Evolutionary conservation across 2,113 vertebrate species (phyloP).

Genomic region (Seriola quinqueradiata): DNA sequence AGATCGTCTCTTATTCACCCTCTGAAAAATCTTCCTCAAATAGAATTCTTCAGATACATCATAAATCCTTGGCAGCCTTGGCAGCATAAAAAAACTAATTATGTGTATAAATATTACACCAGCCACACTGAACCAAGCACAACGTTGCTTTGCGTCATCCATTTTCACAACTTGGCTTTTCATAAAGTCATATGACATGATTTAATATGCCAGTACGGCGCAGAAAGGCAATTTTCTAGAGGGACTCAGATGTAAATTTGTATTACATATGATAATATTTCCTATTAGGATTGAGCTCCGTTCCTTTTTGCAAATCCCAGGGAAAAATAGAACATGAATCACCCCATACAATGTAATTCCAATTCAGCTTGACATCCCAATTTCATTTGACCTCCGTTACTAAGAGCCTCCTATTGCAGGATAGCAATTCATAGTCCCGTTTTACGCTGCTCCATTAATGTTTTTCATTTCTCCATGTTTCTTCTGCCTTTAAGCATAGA

Average conservation of each 20-base stretch:
- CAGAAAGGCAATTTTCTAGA: slow-evolving; percentile 55
- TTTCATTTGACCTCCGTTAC: slow-evolving; percentile 65
- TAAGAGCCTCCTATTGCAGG: slow-evolving; percentile 32
- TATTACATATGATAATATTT: slow-evolving; percentile 63
- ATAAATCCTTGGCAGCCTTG: slow-evolving; percentile 32
- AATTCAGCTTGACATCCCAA: slow-evolving; percentile 53
- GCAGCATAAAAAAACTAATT: slow-evolving; percentile 40
- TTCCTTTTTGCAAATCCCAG: slow-evolving; percentile 46
- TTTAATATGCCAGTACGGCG: slow-evolving; percentile 43
- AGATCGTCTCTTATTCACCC: slow-evolving; percentile 11
- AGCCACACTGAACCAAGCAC: slow-evolving; percentile 15
- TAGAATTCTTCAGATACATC: slow-evolving; percentile 26
- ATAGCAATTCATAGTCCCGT: not conserved
- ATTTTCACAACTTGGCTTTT: slow-evolving; percentile 53
- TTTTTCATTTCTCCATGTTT: slow-evolving; percentile 31
- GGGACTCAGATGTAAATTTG: slow-evolving; percentile 48
- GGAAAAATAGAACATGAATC: slow-evolving; percentile 54
- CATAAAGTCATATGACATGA: slow-evolving; percentile 50
- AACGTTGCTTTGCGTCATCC: slow-evolving; percentile 39
- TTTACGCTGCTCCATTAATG: slow-evolving; percentile 30
- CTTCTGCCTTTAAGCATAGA: slow-evolving; percentile 29
- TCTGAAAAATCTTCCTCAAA: slow-evolving; percentile 32
- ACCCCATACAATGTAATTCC: slow-evolving; percentile 54
- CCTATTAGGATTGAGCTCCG: slow-evolving; percentile 53
- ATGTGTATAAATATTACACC: slow-evolving; percentile 51